Conservation (phyloP, 2,113 vertebrate species). For the Eira barbara region DNA sequence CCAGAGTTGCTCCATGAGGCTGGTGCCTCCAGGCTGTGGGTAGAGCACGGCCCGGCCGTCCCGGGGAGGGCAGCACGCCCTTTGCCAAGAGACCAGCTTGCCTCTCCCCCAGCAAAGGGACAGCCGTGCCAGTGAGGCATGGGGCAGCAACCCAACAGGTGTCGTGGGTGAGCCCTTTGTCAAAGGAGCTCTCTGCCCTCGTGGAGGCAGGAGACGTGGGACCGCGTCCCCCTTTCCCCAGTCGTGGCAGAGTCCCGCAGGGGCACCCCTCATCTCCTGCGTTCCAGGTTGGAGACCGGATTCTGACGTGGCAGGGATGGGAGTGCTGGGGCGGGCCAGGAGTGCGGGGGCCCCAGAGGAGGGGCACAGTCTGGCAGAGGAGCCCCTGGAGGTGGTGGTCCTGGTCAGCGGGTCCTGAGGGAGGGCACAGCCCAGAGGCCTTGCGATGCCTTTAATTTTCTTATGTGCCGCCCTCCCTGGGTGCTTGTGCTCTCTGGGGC, state of each 20-base stretch:
- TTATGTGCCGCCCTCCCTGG: rapidly evolving
- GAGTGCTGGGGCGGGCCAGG: background rate
- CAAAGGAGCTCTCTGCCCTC: background rate
- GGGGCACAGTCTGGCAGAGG: background rate
- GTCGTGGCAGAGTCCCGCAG: too few species aligned
- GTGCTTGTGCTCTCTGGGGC: rapidly evolving
- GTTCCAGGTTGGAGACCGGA: background rate
- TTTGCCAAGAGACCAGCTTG: background rate
- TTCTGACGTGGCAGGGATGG: background rate
- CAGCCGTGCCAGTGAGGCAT: rapidly evolving
- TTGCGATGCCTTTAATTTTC: background rate
- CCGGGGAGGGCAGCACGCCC: rapidly evolving
- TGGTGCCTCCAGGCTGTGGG: rapidly evolving
- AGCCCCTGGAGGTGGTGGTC: too few species aligned
- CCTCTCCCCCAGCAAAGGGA: background rate
- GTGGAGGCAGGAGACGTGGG: background rate
- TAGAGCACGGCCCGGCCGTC: background rate
- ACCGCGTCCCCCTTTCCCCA: background rate
- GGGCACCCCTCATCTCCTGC: rapidly evolving
- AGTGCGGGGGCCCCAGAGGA: background rate
- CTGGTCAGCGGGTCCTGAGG: rapidly evolving
- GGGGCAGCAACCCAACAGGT: rapidly evolving
- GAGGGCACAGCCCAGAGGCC: rapidly evolving
- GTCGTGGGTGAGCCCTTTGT: rapidly evolving
- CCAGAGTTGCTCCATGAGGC: rapidly evolving